phyloP scores from a whole-genome alignment of 2,888 invertebrate genomes.

The Lasioglossum lativentre region DNA sequence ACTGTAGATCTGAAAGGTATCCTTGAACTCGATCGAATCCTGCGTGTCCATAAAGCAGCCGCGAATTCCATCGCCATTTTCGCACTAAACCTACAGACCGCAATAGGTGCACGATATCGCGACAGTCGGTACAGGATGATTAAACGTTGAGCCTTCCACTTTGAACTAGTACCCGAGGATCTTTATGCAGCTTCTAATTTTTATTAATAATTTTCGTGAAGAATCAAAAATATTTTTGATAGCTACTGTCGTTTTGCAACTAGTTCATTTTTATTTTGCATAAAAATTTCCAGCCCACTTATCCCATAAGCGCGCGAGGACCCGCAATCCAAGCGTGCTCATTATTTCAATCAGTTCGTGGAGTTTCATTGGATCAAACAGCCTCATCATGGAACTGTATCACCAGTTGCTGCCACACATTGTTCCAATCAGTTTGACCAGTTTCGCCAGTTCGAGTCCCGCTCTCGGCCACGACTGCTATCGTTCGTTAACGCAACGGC shows the following conservation, averaged over 20 bases:
- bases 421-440: neutral
- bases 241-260: neutral
- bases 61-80: slow-evolving; percentile 30
- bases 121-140: neutral
- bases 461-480: neutral
- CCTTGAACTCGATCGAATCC: neutral
- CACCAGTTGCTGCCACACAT: neutral
- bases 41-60: neutral
- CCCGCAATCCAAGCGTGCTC: neutral
- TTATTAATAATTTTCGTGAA: no score
- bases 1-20: neutral
- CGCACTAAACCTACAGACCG: slow-evolving; percentile 54
- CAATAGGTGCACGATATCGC: slow-evolving; percentile 40
- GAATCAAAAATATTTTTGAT: no score
- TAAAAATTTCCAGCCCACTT: neutral
- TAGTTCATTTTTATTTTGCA: neutral
- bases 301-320: neutral
- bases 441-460: neutral
- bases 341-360: slow-evolving; percentile 6
- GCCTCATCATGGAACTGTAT: neutral
- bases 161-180: no score
- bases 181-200: no score
- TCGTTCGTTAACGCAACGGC: slow-evolving; percentile 8
- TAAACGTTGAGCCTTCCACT: neutral
- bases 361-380: neutral